A percentile compares a stretch with the other conserved stretches of the same genome.
Evolutionary conservation across 2,113 vertebrate species (phyloP).

Genomic region (Hystrix cristata): DNA sequence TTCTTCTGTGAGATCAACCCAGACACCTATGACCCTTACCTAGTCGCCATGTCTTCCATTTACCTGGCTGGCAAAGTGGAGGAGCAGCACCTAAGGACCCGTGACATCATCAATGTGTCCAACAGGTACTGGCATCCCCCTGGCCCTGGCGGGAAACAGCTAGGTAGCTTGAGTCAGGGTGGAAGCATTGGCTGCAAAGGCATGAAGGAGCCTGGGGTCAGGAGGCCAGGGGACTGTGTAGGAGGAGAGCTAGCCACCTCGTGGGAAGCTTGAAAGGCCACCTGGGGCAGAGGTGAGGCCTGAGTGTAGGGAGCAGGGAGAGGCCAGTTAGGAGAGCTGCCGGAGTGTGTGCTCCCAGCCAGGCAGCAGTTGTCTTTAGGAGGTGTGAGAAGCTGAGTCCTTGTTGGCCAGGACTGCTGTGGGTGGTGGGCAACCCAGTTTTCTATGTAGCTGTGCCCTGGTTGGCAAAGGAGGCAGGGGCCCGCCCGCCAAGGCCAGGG

Average conservation of each 20-base stretch:
- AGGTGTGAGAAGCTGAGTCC: background rate
- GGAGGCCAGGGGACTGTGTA: background rate
- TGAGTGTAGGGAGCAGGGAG: background rate
- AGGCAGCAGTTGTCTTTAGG: background rate
- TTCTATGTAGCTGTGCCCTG: background rate
- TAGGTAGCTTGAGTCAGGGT: background rate
- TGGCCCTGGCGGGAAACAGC: background rate
- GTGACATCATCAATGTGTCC: conserved; percentile 95
- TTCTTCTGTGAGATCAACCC: conserved; percentile 89
- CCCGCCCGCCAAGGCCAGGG: background rate
- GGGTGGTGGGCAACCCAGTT: background rate
- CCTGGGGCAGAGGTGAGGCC: background rate
- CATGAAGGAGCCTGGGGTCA: background rate
- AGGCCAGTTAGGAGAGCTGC: background rate
- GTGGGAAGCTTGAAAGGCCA: background rate
- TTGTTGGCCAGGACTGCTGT: background rate
- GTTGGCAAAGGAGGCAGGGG: background rate
- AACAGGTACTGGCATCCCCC: conserved; percentile 85
- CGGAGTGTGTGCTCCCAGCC: background rate
- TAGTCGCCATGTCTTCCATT: conserved; percentile 81
- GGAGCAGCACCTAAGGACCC: conserved; percentile 93
- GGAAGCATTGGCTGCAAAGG: background rate
- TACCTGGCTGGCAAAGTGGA: conserved; percentile 88
- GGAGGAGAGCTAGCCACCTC: background rate
- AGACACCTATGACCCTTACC: conserved; percentile 82